Evolutionary conservation across 1,140 invertebrate genomes (phyloP), one percentile per base, ranked within the genome.

Genomic region (Ceratosolen solmsi): DNA sequence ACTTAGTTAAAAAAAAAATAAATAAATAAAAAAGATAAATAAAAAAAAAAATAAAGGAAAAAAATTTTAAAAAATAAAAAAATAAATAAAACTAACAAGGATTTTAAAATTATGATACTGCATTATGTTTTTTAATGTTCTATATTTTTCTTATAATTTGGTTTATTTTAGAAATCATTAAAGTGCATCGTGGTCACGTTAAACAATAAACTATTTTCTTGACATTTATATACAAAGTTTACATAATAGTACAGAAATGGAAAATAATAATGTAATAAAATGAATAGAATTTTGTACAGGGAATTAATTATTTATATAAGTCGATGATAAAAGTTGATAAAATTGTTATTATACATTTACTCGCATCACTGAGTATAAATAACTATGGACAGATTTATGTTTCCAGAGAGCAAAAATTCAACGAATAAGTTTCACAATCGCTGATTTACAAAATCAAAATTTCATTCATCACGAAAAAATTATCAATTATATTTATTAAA

Each of bases 221-320:
- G 83, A 51, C 84, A 71, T 88, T 84, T 88, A 88, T 88, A 82
- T 88, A 88, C 87, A 88, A 87, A 84, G 85, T 87, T 87, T 88
- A 88, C 85, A 88, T 60, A 82, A 72, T 71, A 72, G 49, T 84
- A 84, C 82, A 87, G 83, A 86, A 84, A 80, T 38, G 60, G 58
- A 84, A 82, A 70, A 36, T 4, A 54, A 17, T 58, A 27, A 33
- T 30, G n/a, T 38, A 60, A 41, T 58, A 70, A 68, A 58, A 36
- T 54, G 22, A 65, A 73, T 8, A 60, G n/a, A 17, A 81, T 56
- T 60, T 71, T 76, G 41, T 72, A 83, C 63, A 83, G 3, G 56
- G 56, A 71, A n/a, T n/a, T n/a, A n/a, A n/a, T n/a, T n/a, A n/a
- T n/a, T 4, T 70, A 2, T 63, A 60, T 75, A 41, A 74, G 27